A percentile compares a stretch with the other conserved stretches of the same genome.
These are phyloP conservation scores for Cheilosia vulpina DNA, from an alignment of 2,888 invertebrate species.

Conservation along the genomic window DNA sequence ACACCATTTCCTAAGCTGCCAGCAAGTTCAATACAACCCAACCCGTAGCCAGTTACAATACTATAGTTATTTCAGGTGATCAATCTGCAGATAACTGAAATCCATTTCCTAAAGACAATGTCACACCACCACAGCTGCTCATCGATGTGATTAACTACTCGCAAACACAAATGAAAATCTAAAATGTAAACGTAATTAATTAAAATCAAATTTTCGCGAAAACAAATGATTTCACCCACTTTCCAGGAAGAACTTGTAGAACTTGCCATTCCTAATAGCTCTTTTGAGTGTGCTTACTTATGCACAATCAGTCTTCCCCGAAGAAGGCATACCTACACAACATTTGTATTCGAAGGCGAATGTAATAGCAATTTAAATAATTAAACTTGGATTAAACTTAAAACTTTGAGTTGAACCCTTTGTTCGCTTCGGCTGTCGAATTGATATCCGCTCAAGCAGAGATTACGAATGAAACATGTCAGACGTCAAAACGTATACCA, in stretches of 20 bases:
- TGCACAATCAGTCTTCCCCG: slow-evolving; percentile 8
- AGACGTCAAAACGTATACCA: slow-evolving; percentile 35
- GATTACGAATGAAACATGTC: slow-evolving; percentile 56
- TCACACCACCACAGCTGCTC: background rate
- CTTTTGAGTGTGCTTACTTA: background rate
- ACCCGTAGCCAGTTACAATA: background rate
- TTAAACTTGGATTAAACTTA: slow-evolving; percentile 65
- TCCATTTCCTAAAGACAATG: background rate
- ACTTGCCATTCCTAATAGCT: slow-evolving; percentile 8
- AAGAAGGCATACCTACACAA: background rate
- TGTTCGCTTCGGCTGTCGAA: slow-evolving; percentile 31
- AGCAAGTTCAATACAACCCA: too few relatives aligned
- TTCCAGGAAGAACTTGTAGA: background rate
- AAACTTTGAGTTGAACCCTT: slow-evolving; percentile 18
- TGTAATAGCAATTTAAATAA: slow-evolving; percentile 66
- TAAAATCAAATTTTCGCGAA: slow-evolving; percentile 7
- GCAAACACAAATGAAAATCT: slow-evolving; percentile 16
- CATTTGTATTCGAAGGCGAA: slow-evolving; percentile 9
- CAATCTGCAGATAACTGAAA: slow-evolving; percentile 25
- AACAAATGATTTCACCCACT: slow-evolving; percentile 9
- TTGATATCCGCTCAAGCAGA: slow-evolving; percentile 33
- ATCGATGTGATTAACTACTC: slow-evolving; percentile 3
- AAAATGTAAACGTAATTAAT: slow-evolving; percentile 17
- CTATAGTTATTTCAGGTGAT: background rate
- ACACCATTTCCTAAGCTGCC: too few relatives aligned